These are phyloP conservation scores for Albula glossodonta DNA, from an alignment of 2,113 vertebrate genomes.

Conservation along the genomic window DNA sequence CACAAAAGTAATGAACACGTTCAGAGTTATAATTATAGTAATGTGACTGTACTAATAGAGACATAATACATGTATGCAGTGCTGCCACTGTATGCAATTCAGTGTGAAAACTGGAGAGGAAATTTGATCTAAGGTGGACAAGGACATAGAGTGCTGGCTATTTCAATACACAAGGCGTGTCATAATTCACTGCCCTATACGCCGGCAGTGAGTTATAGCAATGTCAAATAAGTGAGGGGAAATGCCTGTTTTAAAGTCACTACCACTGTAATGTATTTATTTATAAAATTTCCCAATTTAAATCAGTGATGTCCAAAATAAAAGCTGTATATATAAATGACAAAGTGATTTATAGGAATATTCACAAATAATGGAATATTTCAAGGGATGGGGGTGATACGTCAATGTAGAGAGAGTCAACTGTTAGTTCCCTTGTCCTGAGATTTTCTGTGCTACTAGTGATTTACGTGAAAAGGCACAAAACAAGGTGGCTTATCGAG, in stretches of 20 bases:
- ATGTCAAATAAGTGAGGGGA: conserved; percentile 65
- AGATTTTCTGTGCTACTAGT: not conserved
- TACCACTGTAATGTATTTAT: conserved; percentile 57
- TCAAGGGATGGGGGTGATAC: conserved; percentile 18
- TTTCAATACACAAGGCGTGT: conserved; percentile 56
- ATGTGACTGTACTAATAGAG: not conserved
- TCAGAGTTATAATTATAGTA: not conserved
- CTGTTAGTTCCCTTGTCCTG: conserved; percentile 20
- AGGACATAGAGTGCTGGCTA: conserved; percentile 22
- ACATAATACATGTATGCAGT: not conserved
- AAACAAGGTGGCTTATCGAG: not conserved
- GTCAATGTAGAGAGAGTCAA: not conserved
- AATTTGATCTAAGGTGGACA: conserved; percentile 22
- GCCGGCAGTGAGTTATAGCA: conserved; percentile 70
- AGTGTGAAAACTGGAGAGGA: not conserved
- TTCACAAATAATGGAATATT: conserved; percentile 62
- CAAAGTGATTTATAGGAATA: conserved; percentile 78
- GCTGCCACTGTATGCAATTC: not conserved
- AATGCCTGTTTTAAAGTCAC: conserved; percentile 48
- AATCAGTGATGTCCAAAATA: conserved; percentile 67
- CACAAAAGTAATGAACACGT: not conserved
- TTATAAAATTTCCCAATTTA: conserved; percentile 67
- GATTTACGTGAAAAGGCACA: conserved; percentile 17
- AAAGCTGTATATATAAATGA: conserved; percentile 66
- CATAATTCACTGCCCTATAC: conserved; percentile 72